Base-by-base conservation (phyloP, 2,888 invertebrate species). In the Amitus sp. region DNA sequence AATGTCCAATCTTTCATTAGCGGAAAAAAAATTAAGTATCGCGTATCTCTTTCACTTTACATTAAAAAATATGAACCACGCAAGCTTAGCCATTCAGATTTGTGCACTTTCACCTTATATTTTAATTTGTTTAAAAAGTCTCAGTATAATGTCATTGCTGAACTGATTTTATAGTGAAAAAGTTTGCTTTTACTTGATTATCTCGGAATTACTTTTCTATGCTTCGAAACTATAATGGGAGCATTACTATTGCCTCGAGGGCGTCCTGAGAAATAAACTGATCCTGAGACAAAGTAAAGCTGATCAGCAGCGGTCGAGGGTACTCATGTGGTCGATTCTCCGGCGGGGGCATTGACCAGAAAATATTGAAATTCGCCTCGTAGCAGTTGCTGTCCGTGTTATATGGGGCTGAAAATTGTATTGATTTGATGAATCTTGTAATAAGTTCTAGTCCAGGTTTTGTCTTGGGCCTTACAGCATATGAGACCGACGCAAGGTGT, bases 321-420 rank as follows among this genome's bases (percentile, higher is more conserved):
- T 96, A 95, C 82, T 96, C 96, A 50, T 93, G 90, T 7, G 95
- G 94, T 71, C 93, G 89, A 75, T 92, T 92, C 84, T 97, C 97
- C 39, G 94, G 93, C 1, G 97, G 96, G 13, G 97, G 96, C 85
- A 94, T 89, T 2, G 96, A 95, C 96, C 97, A 97, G 82, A 93
- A 97, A 53, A 93, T 90, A 62, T 92, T 90, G 10, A 94, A 86
- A 42, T 90, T 90, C 0, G 95, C 95, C 75, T 94, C 94, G 67
- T 93, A 82, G 18, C 91, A 91, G 49, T 88, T 88, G 2, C 90
- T 91, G 77, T 93, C 92, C 57, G 89, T 89, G 75, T 91, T 91
- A 75, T 94, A 93, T 0, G 95, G 94, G 30, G 94, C 94, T 94
- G 28, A 28, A 65, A 66, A 51, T 40, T 48, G 27, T 34, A 47